phyloP scores from a whole-genome alignment of 2,888 invertebrate species.

The Chouioia cunea region DNA sequence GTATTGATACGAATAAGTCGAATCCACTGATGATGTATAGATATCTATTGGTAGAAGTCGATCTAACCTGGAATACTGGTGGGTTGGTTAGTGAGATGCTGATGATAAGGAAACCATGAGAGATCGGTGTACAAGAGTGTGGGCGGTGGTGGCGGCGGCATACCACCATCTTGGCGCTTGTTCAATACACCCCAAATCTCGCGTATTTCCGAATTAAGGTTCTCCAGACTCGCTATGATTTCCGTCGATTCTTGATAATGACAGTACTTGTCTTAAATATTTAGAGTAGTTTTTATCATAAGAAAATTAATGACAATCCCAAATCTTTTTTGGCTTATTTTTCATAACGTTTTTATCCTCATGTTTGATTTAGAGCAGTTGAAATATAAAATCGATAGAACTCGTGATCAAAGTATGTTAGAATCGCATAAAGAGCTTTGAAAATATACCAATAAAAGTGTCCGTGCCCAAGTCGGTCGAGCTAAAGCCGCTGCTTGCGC shows the following conservation, averaged over 20 bases:
- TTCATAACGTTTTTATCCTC: constrained; percentile 16
- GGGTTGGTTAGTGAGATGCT: constrained; percentile 58
- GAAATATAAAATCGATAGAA: background rate
- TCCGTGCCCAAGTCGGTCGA: constrained; percentile 77
- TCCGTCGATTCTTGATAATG: constrained; percentile 77
- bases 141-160: constrained; percentile 69
- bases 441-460: constrained; percentile 64
- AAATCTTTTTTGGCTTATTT: background rate
- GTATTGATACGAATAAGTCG: no score
- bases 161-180: constrained; percentile 72
- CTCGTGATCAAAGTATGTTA: constrained; percentile 18
- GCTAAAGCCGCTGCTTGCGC: constrained; percentile 75
- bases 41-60: background rate
- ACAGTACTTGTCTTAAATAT: constrained; percentile 64
- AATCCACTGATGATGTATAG: no score
- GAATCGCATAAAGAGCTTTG: constrained; percentile 45
- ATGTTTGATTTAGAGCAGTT: no score
- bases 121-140: constrained; percentile 72
- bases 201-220: constrained; percentile 78
- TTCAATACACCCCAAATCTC: constrained; percentile 79
- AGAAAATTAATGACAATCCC: background rate
- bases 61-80: constrained; percentile 59
- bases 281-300: constrained; percentile 18
- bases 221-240: constrained; percentile 79
- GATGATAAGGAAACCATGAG: constrained; percentile 70